phyloP scores from a whole-genome alignment of 2,888 invertebrate genomes.

The Eupithecia abbreviata region DNA sequence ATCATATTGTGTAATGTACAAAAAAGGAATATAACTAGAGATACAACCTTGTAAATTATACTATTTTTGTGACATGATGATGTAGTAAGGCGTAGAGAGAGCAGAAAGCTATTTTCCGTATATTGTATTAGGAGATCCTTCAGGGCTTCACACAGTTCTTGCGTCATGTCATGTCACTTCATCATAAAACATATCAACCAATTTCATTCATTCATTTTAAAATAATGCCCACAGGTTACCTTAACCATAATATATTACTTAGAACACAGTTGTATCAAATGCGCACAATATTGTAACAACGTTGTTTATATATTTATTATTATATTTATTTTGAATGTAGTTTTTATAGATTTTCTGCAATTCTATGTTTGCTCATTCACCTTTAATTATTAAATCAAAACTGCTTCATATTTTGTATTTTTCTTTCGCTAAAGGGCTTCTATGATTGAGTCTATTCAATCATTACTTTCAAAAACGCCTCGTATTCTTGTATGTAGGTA shows the following conservation, averaged over 20 bases:
- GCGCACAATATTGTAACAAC: conserved; percentile 61
- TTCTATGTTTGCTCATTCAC: conserved; percentile 58
- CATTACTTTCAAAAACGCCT: conserved; percentile 21
- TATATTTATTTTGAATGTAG: conserved; percentile 24
- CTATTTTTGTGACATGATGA: conserved; percentile 82
- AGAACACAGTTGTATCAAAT: conserved; percentile 53
- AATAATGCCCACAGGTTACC: conserved; percentile 56
- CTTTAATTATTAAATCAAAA: conserved; percentile 55
- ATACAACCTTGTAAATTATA: conserved; percentile 67
- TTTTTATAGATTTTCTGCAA: conserved; percentile 45
- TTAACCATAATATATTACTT: conserved; percentile 43
- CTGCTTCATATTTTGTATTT: conserved; percentile 37
- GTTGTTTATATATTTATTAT: conserved; percentile 44
- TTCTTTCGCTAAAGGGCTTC: conserved; percentile 33
- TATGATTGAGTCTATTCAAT: conserved; percentile 25
- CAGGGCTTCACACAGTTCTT: conserved; percentile 74
- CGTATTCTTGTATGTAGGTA: conserved; percentile 24
- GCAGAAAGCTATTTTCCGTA: conserved; percentile 70
- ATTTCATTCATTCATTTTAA: conserved; percentile 48
- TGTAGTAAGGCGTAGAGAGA: conserved; percentile 64
- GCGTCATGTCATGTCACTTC: conserved; percentile 78
- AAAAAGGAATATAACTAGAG: conserved; percentile 70
- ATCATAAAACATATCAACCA: conserved; percentile 72
- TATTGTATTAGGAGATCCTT: conserved; percentile 61
- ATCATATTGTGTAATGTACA: conserved; percentile 78